Evolutionary conservation across 2,888 invertebrate genomes (phyloP), one percentile per base, ranked within the genome.

Genomic region (Lithophane ornitopus): DNA sequence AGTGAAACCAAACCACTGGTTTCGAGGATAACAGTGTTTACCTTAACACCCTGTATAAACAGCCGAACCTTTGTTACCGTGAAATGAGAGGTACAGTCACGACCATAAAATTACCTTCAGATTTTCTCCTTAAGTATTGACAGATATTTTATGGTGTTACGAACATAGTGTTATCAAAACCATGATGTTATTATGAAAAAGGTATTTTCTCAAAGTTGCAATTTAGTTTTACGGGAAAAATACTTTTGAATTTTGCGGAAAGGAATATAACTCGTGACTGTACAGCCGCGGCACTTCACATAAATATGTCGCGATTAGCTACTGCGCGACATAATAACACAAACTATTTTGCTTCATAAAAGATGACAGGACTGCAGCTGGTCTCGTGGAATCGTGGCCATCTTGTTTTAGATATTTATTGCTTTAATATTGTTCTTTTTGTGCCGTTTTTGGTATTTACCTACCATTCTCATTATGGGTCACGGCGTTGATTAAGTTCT

Each of bases 281-380:
- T 46, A 22, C 28, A 26, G 70, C 52, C 22, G 19, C 62, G 41
- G 63, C 54, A 70, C 62, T 78, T 41, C 70, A 66, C 74, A 79
- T 85, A 85, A 84, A 80, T 82, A 80, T 77, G 34, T 44, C 61
- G 19, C 56, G 71, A 78, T 82, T 74, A 85, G 78, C 69, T 62
- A 49, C 70, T n/a, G 26, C 46, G 62, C 76, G 28, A 56, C 28
- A 58, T 73, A 83, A 78, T 78, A 83, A 76, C 61, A 76, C 70
- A 67, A 79, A 77, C 75, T 76, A 70, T 68, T 19, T 69, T 26
- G 61, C 28, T 79, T 79, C 44, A 54, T 66, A 66, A 74, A 74
- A 26, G 61, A 65, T 46, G 70, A 28, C 54, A 62, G 28, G 28
- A 11, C 54, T 72, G 69, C 75, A 70, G 61, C 75, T 74, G 71